Base-by-base conservation (phyloP, 2,113 vertebrate species). In the Ptyas mucosa region DNA sequence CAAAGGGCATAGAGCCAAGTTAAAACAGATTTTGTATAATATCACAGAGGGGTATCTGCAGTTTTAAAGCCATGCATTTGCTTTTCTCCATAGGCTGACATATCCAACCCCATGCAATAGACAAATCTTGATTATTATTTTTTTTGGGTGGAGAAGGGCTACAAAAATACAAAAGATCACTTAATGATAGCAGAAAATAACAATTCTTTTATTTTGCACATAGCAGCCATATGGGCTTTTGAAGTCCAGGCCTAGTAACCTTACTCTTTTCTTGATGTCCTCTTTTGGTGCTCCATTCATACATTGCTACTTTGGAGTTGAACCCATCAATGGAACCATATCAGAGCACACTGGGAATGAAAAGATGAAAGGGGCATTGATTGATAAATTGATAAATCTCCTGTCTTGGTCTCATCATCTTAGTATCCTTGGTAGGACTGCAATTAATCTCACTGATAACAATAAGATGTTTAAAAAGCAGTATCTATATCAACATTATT, bases 401-500 rank as follows among this genome's bases (percentile, higher is more conserved):
- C 93, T 8, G 0, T 91, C 89, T 92, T 93, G 91, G 69, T 93
- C 95, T 94, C 89, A 90, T 64, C 81, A 85, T 5, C 5, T 51
- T 53, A 75, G 75, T 2, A 0, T 43, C 43, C 91, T 61, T 93
- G 95, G 94, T 94, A 95, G 93, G 93, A 95, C 92, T 87, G 2
- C 92, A 94, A 92, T 95, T 93, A 94, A 94, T 92, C 92, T 18
- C 49, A 92, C 90, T 85, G 49, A 91, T 0, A 96, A 91, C 81
- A 88, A 92, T 96, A 93, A 94, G 93, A 86, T 93, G 91, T 95
- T 96, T 95, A 96, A 93, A 90, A 95, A 91, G 64, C 88, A 92
- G 87, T 89, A 61, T 61, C 8, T 61, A 24, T 94, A 91, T 91
- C 26, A 24, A 93, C 93, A 96, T 94, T 95, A 93, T 12, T 61